Base-by-base conservation (phyloP, 1,140 invertebrate species). In the Bicyclus anynana region DNA sequence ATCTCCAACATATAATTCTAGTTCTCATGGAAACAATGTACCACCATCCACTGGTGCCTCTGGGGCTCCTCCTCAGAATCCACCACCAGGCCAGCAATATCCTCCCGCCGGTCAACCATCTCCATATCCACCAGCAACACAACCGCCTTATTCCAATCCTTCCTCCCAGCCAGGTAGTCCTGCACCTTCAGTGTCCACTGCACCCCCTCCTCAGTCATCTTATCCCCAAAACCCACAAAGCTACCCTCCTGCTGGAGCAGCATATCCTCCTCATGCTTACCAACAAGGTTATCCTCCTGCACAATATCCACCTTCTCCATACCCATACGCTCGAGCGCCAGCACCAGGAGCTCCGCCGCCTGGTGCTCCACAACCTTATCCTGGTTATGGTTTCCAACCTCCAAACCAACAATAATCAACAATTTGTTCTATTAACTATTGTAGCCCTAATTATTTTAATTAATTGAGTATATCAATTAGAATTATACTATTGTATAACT, bases 381-480 rank as follows among this genome's bases (percentile, higher is more conserved):
- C 86, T 26, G 89, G 87, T 10, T 90, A 90, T 59, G 80, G 84
- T n/a, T 90, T 89, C 51, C 89, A 89, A 67, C 87, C 89, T 18
- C 85, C 88, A 13, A 80, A 83, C 29, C 88, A 89, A 59, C 87
- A 89, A 58, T 89, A 80, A 12, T 5, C n/a, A 46, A 46, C 5
- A 12, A 1, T 21, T 7, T 26, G 5, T 46, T 51, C 0, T 29
- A 0, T 35, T 51, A 37, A 20, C 37, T 2, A 35, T 7, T 21
- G 17, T 12, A 33, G 7, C 29, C 29, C 29, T 33, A 33, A 33
- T 4, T n/a, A n/a, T n/a, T n/a, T 33, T 33, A 33, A 33, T 33
- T 33, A 33, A 33, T 12, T 33, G 9, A 33, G 29, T 7, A 23
- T n/a, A n/a, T n/a, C n/a, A n/a, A n/a, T n/a, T n/a, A n/a, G n/a